A percentile compares a stretch with the other conserved stretches of the same genome.
Conservation (phyloP, 2,888 invertebrate genomes). For the Euplexia lucipara region DNA sequence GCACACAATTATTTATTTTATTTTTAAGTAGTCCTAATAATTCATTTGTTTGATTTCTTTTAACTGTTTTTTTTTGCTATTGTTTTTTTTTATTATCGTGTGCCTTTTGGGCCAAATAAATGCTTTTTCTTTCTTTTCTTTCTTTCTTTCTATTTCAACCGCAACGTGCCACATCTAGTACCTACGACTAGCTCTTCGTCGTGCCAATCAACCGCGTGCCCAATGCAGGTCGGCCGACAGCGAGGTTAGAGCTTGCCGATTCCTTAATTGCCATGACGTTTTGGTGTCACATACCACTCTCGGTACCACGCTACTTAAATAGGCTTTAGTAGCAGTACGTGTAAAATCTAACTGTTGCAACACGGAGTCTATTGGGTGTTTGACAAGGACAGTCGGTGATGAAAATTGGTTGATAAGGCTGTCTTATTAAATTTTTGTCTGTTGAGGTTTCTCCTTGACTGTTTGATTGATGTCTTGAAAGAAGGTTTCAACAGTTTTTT, state of each 20-base stretch:
- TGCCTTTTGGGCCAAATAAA: too few relatives aligned
- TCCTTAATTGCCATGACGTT: slow-evolving; percentile 91
- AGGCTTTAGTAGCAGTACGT: slow-evolving; percentile 68
- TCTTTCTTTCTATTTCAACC: too few relatives aligned
- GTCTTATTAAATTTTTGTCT: slow-evolving; percentile 52
- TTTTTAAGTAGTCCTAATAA: too few relatives aligned
- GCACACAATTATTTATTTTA: too few relatives aligned
- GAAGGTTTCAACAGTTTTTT: slow-evolving; percentile 31
- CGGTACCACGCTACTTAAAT: slow-evolving; percentile 80
- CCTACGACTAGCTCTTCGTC: slow-evolving; percentile 34
- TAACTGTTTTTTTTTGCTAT: too few relatives aligned
- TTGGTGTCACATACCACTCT: slow-evolving; percentile 88
- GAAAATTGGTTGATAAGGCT: slow-evolving; percentile 51
- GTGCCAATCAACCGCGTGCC: slow-evolving; percentile 88
- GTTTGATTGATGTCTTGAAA: slow-evolving; percentile 48
- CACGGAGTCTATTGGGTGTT: slow-evolving; percentile 62
- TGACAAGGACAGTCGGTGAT: slow-evolving; percentile 55
- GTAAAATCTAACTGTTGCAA: slow-evolving; percentile 71
- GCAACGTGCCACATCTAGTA: slow-evolving; percentile 64
- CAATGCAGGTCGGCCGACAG: slow-evolving; percentile 85
- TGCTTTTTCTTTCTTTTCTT: too few relatives aligned
- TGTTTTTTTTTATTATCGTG: too few relatives aligned
- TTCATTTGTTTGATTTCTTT: too few relatives aligned
- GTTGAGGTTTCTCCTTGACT: slow-evolving; percentile 49
- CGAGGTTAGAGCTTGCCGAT: slow-evolving; percentile 90